Conservation (phyloP, 2,113 vertebrate genomes). For the Forbesichthys papilliferus region DNA sequence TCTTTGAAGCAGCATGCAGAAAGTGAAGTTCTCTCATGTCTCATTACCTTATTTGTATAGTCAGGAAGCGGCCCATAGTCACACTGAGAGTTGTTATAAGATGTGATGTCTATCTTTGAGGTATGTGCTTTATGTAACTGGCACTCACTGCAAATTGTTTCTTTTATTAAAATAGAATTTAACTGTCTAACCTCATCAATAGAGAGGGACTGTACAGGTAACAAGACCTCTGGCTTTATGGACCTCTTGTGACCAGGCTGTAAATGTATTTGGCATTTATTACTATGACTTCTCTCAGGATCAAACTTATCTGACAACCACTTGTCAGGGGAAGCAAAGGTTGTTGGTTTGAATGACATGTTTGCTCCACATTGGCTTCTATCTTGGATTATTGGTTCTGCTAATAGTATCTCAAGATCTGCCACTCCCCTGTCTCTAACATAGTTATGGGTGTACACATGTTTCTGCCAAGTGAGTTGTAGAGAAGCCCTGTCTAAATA, state of each 20-base stretch:
- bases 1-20: slow-evolving; percentile 11
- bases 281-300: slow-evolving; percentile 11
- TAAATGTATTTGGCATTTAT: slow-evolving; percentile 1
- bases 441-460: slow-evolving; percentile 20
- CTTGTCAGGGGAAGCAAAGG: slow-evolving; percentile 13
- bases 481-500: slow-evolving; percentile 47
- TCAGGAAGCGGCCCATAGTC: slow-evolving; percentile 44
- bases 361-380: not conserved
- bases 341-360: slow-evolving; percentile 10
- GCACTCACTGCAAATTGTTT: not conserved
- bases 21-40: slow-evolving; percentile 15
- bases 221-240: slow-evolving; percentile 26
- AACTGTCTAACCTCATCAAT: slow-evolving; percentile 70
- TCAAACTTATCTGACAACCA: slow-evolving; percentile 18
- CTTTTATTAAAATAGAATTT: slow-evolving; percentile 35
- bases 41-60: slow-evolving; percentile 16
- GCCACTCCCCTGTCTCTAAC: slow-evolving; percentile 22
- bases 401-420: slow-evolving; percentile 30
- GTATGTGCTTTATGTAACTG: not conserved
- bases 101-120: slow-evolving; percentile 30
- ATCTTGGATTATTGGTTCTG: slow-evolving; percentile 25
- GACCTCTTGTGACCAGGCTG: slow-evolving; percentile 20
- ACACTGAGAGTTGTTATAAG: slow-evolving; percentile 62
- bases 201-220: slow-evolving; percentile 59
- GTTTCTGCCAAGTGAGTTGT: slow-evolving; percentile 35